phyloP scores from a whole-genome alignment of 2,888 invertebrate genomes.

The Autographa gamma region DNA sequence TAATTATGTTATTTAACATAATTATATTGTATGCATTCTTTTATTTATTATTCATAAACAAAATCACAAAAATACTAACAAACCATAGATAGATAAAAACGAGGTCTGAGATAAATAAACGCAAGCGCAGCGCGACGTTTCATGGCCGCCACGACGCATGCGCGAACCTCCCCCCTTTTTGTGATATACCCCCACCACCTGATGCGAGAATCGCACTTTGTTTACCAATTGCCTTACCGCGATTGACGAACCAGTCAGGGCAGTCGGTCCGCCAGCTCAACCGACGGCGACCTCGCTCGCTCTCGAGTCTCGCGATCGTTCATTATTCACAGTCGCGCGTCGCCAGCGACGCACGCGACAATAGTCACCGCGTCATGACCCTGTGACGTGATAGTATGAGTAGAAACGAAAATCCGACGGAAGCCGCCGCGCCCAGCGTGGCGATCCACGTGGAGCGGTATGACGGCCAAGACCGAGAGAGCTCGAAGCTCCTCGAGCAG shows the following conservation, averaged over 20 bases:
- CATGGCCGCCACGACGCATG: slow-evolving; percentile 92
- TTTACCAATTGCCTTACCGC: slow-evolving; percentile 85
- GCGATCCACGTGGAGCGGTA: slow-evolving; percentile 83
- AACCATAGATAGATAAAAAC: slow-evolving; percentile 26
- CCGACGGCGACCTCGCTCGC: slow-evolving; percentile 96
- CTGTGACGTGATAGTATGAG: slow-evolving; percentile 86
- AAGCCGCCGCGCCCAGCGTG: slow-evolving; percentile 82
- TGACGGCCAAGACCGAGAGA: slow-evolving; percentile 79
- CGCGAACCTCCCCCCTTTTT: slow-evolving; percentile 95
- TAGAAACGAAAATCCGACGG: slow-evolving; percentile 81
- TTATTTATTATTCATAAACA: no score
- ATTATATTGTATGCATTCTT: no score
- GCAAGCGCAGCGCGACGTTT: slow-evolving; percentile 93
- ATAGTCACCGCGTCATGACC: slow-evolving; percentile 83
- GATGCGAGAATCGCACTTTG: slow-evolving; percentile 80
- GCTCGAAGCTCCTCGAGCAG: slow-evolving; percentile 79
- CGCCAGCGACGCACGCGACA: slow-evolving; percentile 84
- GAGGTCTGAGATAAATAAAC: slow-evolving; percentile 90
- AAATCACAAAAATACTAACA: neutral
- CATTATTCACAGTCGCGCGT: slow-evolving; percentile 82
- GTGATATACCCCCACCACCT: slow-evolving; percentile 75
- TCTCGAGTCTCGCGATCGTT: slow-evolving; percentile 90
- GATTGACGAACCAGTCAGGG: slow-evolving; percentile 84
- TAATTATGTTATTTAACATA: no score
- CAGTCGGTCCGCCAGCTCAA: slow-evolving; percentile 87